A percentile compares a stretch with the other conserved stretches of the same genome.
Evolutionary conservation across 2,113 vertebrate genomes (phyloP).

Genomic region (Antechinus stuartii): DNA sequence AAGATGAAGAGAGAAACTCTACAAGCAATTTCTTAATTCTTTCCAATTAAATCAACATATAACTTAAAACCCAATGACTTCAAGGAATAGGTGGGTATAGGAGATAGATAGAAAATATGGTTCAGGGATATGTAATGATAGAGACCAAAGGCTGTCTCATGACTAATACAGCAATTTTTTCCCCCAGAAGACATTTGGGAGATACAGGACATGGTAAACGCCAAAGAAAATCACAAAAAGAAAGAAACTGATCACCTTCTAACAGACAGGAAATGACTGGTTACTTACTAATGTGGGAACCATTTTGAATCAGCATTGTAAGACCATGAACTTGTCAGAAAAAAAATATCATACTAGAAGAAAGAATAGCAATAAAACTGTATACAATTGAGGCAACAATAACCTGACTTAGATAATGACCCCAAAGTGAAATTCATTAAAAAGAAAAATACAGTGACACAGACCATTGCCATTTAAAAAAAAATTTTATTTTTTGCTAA

Average conservation of each 20-base stretch:
- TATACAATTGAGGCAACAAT: neutral
- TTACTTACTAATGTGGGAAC: neutral
- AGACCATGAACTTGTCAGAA: neutral
- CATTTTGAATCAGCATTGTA: neutral
- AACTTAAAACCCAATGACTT: neutral
- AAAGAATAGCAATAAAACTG: neutral
- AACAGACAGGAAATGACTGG: neutral
- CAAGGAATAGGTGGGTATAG: neutral
- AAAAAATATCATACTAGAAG: neutral
- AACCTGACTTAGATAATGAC: neutral
- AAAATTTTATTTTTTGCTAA: too few relatives aligned
- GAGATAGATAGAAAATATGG: neutral
- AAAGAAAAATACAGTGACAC: neutral
- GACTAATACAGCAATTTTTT: neutral
- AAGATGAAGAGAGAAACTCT: neutral
- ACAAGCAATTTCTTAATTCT: neutral
- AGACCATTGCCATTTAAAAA: neutral
- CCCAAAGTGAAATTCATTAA: neutral
- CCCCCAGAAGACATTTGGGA: neutral
- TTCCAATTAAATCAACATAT: neutral
- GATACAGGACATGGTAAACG: neutral
- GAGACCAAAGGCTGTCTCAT: neutral
- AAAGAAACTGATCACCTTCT: neutral
- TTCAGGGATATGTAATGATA: neutral
- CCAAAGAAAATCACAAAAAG: neutral